phyloP scores from a whole-genome alignment of 2,888 invertebrate genomes.

The Hypsopygia costalis region DNA sequence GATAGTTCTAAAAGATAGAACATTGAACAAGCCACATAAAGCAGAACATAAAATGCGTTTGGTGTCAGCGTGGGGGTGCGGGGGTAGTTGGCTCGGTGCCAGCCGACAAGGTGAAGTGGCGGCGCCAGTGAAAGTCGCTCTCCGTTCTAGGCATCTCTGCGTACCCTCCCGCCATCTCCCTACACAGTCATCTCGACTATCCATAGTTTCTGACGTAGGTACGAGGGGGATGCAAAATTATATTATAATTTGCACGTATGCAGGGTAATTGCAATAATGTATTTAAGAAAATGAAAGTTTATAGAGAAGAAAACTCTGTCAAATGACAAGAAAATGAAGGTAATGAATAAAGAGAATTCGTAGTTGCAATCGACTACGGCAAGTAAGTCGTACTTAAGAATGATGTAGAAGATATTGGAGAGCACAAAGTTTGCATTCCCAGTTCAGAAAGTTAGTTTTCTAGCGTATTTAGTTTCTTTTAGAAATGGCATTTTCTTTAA shows the following conservation, averaged over 20 bases:
- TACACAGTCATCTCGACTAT: neutral
- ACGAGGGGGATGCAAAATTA: neutral
- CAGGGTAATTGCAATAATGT: neutral
- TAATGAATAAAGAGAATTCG: no score
- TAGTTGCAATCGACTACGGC: no score
- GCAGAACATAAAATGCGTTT: conserved; percentile 32
- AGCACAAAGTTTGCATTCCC: no score
- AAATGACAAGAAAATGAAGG: no score
- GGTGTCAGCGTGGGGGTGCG: conserved; percentile 11
- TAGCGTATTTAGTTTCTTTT: no score
- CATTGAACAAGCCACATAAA: conserved; percentile 25
- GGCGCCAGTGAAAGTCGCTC: conserved; percentile 69
- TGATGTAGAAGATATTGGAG: no score
- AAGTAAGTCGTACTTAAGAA: no score
- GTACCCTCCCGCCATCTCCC: neutral
- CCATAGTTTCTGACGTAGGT: neutral
- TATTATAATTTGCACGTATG: neutral
- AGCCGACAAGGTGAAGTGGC: conserved; percentile 70
- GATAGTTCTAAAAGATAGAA: neutral
- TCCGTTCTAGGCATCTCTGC: conserved; percentile 22
- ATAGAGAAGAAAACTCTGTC: no score
- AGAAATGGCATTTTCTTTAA: no score
- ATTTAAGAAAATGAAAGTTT: no score
- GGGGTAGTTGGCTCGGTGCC: conserved; percentile 54
- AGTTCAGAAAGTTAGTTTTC: no score